Base-by-base conservation (phyloP, 2,888 invertebrate genomes). In the Ochropleura plecta region DNA sequence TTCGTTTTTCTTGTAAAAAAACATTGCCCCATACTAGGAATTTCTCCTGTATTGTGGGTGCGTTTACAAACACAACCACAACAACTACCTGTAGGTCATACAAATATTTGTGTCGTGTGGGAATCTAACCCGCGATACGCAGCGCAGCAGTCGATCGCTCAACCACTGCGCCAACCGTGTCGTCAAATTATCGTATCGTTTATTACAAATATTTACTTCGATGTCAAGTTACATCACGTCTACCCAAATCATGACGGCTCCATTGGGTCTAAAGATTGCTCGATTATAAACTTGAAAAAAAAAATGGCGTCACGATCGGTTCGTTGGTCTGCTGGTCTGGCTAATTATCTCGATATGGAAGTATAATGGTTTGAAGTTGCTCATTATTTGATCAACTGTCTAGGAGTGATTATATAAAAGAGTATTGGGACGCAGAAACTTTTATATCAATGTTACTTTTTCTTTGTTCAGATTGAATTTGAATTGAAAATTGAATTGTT, bases 181-280 rank as follows among this genome's bases (percentile, higher is more conserved):
- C 30, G 30, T 30, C 30, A 30, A 30, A 30, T 30, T 30, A 30
- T 30, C 30, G 30, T 30, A 30, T 30, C 40, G 8, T 53, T 77
- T 44, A 44, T 51, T 14, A 53, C 63, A 59, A 55, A 30, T 70
- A 60, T 62, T 51, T 51, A 62, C 59, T 79, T 83, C 74, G 67
- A 74, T 65, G 66, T 55, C 49, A 65, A 63, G 53, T 88, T 89
- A 65, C 83, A 73, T 82, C 78, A 87, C 40, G 78, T 84, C 81
- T 73, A 49, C 53, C 75, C 70, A n/a, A 72, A 84, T 87, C 82
- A 85, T 72, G 59, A 64, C 70, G 79, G 82, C 86, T 78, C 75
- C 81, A 80, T 55, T 80, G 63, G 62, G 85, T 84, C 86, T 79
- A 70, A 70, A 77, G 70, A 79, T 73, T 69, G 66, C 51, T 73